Evolutionary conservation across 2,888 invertebrate genomes (phyloP).

Genomic region (Drosophila mimica): DNA sequence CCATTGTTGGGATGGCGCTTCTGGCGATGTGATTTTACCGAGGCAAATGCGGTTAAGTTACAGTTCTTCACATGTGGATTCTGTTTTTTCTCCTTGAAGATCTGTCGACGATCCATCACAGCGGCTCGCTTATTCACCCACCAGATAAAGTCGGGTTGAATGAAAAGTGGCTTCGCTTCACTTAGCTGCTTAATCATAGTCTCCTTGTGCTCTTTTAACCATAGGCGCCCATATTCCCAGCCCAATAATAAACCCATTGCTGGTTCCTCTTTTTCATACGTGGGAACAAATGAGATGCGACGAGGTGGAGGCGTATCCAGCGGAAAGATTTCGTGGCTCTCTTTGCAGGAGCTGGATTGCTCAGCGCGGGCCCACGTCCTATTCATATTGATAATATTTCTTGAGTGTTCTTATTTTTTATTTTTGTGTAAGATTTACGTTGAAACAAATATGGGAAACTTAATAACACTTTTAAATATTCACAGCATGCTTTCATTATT

Average conservation of each 20-base stretch:
- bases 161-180: constrained; percentile 26
- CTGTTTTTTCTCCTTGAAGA: constrained; percentile 33
- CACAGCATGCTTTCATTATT: constrained; percentile 30
- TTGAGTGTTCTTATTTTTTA: not conserved
- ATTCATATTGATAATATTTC: constrained; percentile 23
- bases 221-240: constrained; percentile 53
- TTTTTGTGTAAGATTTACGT: constrained; percentile 7
- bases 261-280: constrained; percentile 38
- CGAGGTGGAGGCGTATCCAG: constrained; percentile 16
- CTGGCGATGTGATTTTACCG: constrained; percentile 26
- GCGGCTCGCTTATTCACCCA: constrained; percentile 47
- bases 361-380: constrained; percentile 43
- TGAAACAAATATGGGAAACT: constrained; percentile 31
- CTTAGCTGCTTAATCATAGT: constrained; percentile 8
- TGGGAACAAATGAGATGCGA: constrained; percentile 13
- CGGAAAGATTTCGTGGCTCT: constrained; percentile 46
- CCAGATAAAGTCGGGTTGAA: constrained; percentile 50
- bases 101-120: constrained; percentile 42
- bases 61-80: constrained; percentile 49
- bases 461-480: constrained; percentile 3
- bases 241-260: constrained; percentile 44
- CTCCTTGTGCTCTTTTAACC: constrained; percentile 46
- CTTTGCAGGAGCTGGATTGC: constrained; percentile 22
- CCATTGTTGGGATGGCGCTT: not conserved
- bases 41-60: constrained; percentile 39